Evolutionary conservation across 2,888 invertebrate genomes (phyloP), one percentile per base, ranked within the genome.

Genomic region (Nemotelus nigrinus): DNA sequence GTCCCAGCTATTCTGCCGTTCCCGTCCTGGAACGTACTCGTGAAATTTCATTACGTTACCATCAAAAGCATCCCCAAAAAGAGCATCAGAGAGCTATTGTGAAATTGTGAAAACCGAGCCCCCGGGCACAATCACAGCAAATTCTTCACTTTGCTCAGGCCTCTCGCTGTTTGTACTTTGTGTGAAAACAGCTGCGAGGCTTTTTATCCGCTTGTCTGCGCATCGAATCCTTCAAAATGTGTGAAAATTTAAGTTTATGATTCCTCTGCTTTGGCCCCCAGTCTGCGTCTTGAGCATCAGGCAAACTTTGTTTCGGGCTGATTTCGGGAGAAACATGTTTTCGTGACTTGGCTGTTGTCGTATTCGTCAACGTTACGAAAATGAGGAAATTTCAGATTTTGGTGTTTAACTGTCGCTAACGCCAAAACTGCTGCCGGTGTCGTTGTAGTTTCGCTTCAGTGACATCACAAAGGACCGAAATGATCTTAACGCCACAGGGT

Each of bases 381-480:
- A 79, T 79, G 74, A 77, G 72, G 64, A 77, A 71, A 71, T 77
- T 76, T 79, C 39, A 44, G 48, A 74, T 74, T 74, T 74, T 41
- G 74, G 48, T 63, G 44, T 60, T 70, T 60, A 44, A 47, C 47
- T 63, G 74, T 48, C 48, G 41, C 7, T 53, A n/a, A 55, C 5
- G 53, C 55, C 57, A 63, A 58, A 72, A 58, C 25, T 71, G n/a
- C 53, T 70, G 67, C 48, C 41, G 64, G 76, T 76, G 25, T 25
- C 25, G 25, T 76, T 70, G 63, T 77, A 78, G 68, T 78, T 65
- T 75, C 80, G 80, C 80, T 77, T 74, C 77, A 80, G 78, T 86
- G 83, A 83, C 84, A 85, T 84, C 83, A 85, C 84, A 83, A 83
- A 82, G 83, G 82, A 83, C 82, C 82, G 85, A 86, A 85, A 86